Base-by-base conservation (phyloP, 2,888 invertebrate species). In the Dendrolimus pini region DNA sequence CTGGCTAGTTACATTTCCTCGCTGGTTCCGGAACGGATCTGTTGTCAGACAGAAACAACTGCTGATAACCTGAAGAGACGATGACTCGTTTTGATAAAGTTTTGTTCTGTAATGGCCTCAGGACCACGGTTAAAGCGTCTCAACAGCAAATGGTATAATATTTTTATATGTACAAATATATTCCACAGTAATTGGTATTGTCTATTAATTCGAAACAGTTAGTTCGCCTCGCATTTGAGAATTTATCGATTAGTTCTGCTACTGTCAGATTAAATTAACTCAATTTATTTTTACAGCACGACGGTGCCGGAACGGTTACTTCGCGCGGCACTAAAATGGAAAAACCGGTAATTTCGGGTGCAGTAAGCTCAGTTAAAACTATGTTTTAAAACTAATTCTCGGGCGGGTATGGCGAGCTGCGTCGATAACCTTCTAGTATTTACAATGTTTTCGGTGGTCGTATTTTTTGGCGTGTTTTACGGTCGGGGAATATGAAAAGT, bases 401-500 rank as follows among this genome's bases (percentile, higher is more conserved):
- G 64, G 68, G 62, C 74, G 72, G 74, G 77, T 71, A 76, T 68
- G 71, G 78, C 75, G 69, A 68, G 71, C 71, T 66, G 70, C 77
- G 76, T 76, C 85, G 87, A 88, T 87, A 85, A 82, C 82, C 79
- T 70, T 80, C 80, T 73, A 82, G 78, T 83, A 85, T 89, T 88
- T 89, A 90, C 90, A 90, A 89, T 90, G 90, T 90, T 88, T 89
- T 82, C 84, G 80, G 73, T 75, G 84, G 80, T 88, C 88, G 89
- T 89, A 89, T 89, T 89, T 90, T 89, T 89, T 85, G 85, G 88
- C 79, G 81, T 76, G 83, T 83, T 89, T 89, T 89, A 89, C 83
- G 83, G 83, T 77, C 79, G 83, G 76, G 78, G 85, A 89, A 90
- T 90, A 90, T 90, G 89, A 89, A 90, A 90, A 90, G 86, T 90